Conservation (phyloP, 2,888 invertebrate species). For the Synanthedon vespiformis region DNA sequence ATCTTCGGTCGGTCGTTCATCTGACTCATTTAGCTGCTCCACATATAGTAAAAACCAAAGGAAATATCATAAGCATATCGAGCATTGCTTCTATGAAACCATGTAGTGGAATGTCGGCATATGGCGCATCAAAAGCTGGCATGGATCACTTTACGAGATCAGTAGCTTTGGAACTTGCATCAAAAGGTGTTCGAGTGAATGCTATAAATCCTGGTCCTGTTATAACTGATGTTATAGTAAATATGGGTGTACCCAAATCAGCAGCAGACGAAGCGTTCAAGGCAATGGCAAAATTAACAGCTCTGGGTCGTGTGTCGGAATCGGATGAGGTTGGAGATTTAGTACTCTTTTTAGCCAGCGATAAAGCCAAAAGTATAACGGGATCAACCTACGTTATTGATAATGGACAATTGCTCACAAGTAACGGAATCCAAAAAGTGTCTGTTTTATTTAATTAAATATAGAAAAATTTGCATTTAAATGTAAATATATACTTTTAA, state of each 20-base stretch:
- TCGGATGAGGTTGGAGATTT: constrained; percentile 22
- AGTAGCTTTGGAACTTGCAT: constrained; percentile 73
- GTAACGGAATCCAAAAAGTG: not conserved
- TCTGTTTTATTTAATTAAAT: too few species aligned
- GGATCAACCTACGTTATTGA: constrained; percentile 16
- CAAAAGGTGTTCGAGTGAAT: constrained; percentile 72
- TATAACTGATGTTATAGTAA: constrained; percentile 27
- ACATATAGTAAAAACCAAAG: constrained; percentile 23
- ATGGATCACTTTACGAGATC: constrained; percentile 79
- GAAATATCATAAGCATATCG: constrained; percentile 29
- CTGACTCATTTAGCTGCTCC: constrained; percentile 23
- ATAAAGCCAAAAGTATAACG: constrained; percentile 18
- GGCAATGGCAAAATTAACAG: not conserved
- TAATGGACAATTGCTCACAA: constrained; percentile 10
- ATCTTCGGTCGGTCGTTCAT: constrained; percentile 20
- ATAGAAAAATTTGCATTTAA: too few species aligned
- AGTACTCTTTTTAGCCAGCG: constrained; percentile 16
- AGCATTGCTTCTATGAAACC: constrained; percentile 12
- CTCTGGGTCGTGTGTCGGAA: constrained; percentile 5
- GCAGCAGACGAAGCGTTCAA: not conserved
- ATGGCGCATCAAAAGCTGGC: constrained; percentile 78
- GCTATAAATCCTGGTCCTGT: constrained; percentile 78
- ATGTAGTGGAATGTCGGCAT: constrained; percentile 22
- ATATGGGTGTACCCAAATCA: constrained; percentile 32
- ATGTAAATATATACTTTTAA: too few species aligned